Base-by-base conservation (phyloP, 37 sponge, comb jelly and placozoan species). In the Bolinopsis microptera region DNA sequence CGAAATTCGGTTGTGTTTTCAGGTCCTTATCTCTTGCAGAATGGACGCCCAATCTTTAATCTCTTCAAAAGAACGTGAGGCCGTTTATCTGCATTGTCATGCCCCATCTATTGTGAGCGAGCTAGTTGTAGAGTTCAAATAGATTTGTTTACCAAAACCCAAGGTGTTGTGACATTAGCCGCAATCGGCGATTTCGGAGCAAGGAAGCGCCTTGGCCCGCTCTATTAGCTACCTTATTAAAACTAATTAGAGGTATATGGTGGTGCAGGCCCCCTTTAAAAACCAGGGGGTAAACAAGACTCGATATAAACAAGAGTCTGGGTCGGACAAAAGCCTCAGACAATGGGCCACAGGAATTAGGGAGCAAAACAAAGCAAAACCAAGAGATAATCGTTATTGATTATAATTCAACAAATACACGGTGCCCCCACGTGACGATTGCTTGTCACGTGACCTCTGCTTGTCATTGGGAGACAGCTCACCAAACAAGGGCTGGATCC, bases 181-280 rank as follows among this genome's bases (percentile, higher is more conserved):
- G 13, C 5, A 5, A 5, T 48, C 61, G 61, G 61, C 9, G 61
- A 48, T 48, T 48, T 13, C 61, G 61, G 61, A 13, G 61, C 61
- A 48, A 13, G 13, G 5, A 48, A 48, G 61, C 61, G 61, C 61
- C 61, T 48, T 5, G 61, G 5, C 61, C 61, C 13, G 5, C 13
- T 48, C 61, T 13, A 48, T 48, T 48, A 48, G 61, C 61, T 48
- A 48, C 61, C 61, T 48, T 32, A 77, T 77, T 77, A 32, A 77
- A 77, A 77, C 80, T 77, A 77, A 77, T 77, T 77, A 77, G 80
- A 35, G 80, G 36, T 77, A 77, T 77, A 16, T 48, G 61, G 61
- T 48, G 61, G 61, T 48, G 61, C 61, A 48, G 61, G 9, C 61
- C 9, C 61, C 61, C 9, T 48, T 77, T 34, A 77, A 77, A 77